Conservation (phyloP, 2,797 vertebrate genomes). For the Helarctos malayanus region DNA sequence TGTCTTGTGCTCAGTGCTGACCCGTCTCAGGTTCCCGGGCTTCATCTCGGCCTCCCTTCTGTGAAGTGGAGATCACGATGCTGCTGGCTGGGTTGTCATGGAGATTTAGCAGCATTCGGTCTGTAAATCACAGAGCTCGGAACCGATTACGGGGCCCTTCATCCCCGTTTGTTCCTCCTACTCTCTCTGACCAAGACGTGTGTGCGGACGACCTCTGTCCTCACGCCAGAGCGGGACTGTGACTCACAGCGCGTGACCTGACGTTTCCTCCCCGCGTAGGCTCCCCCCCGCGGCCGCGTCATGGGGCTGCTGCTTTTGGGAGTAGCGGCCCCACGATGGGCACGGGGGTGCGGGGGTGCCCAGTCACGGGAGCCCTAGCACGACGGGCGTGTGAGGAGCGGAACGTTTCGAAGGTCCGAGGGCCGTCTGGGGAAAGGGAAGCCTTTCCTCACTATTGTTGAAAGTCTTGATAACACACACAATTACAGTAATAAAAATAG, state of each 20-base stretch:
- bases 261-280: rapidly evolving
- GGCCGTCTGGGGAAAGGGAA: not conserved
- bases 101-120: not conserved
- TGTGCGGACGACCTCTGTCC: not conserved
- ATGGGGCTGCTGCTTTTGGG: not conserved
- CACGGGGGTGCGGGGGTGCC: not conserved
- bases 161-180: rapidly evolving
- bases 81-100: not conserved
- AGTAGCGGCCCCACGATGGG: rapidly evolving
- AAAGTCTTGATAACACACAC: not conserved
- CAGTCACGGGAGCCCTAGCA: not conserved
- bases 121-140: not conserved
- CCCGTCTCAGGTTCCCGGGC: not conserved
- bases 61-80: too few relatives aligned
- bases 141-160: rapidly evolving
- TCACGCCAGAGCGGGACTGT: rapidly evolving
- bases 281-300: rapidly evolving
- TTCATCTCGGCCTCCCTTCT: not conserved
- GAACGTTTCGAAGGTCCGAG: not conserved
- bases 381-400: not conserved
- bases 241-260: rapidly evolving
- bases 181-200: not conserved
- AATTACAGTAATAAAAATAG: not conserved
- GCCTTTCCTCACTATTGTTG: not conserved
- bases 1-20: not conserved